Conservation (phyloP, 2,113 vertebrate genomes). For the Ictidomys tridecemlineatus region DNA sequence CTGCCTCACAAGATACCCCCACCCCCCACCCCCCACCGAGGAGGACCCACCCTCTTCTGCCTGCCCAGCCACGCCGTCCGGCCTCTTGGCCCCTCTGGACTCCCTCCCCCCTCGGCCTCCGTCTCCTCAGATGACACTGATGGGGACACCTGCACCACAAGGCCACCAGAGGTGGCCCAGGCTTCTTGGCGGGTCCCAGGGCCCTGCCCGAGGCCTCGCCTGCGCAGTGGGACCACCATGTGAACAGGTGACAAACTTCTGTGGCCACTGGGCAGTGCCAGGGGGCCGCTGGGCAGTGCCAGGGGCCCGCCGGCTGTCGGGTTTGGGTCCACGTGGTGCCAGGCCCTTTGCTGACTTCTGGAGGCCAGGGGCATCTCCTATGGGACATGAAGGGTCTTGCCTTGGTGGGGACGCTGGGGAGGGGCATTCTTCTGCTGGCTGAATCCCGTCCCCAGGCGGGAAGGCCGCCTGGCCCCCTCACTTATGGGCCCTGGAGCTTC, state of each 20-base stretch:
- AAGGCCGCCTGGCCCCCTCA: background rate
- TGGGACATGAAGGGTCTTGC: background rate
- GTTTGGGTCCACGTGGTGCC: background rate
- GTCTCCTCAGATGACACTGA: background rate
- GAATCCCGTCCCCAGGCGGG: background rate
- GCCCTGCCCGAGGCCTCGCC: background rate
- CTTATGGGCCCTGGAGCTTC: background rate
- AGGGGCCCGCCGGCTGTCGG: too few species aligned
- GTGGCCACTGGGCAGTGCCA: too few species aligned
- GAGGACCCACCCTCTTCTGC: background rate
- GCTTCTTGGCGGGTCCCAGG: background rate
- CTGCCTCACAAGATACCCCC: background rate
- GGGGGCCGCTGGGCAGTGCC: too few species aligned
- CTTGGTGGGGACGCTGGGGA: background rate
- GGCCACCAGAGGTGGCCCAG: background rate
- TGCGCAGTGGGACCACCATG: too few species aligned
- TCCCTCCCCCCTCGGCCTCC: background rate
- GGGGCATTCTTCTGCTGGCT: accelerated
- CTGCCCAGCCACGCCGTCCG: background rate
- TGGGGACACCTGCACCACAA: accelerated
- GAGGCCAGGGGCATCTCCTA: background rate
- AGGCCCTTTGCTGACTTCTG: background rate
- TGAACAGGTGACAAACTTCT: too few species aligned
- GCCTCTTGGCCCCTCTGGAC: background rate
- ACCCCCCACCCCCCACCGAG: background rate